Evolutionary conservation across 2,797 vertebrate species (phyloP).

Genomic region (Girardinus metallicus): DNA sequence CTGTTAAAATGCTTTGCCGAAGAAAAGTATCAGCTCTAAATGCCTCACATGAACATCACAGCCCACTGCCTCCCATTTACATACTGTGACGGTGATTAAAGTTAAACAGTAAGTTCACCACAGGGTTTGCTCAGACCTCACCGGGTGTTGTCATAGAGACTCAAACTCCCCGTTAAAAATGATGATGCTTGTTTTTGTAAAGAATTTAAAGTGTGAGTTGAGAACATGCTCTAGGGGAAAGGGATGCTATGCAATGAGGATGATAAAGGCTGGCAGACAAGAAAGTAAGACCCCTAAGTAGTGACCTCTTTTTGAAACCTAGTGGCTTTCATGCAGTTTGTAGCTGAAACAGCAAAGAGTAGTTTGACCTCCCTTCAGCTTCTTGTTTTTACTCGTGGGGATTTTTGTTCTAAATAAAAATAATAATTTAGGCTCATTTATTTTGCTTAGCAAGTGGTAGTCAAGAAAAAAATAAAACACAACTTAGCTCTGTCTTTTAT

Average conservation of each 20-base stretch:
- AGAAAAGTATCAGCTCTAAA: not conserved
- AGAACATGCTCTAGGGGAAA: constrained; percentile 8
- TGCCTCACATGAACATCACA: not conserved
- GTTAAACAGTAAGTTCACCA: constrained; percentile 32
- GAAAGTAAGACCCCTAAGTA: constrained; percentile 25
- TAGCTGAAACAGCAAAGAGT: not conserved
- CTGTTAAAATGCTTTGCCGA: constrained; percentile 6
- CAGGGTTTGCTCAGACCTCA: constrained; percentile 22
- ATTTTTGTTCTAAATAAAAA: not conserved
- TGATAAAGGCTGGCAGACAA: constrained; percentile 41
- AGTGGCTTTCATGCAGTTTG: constrained; percentile 11
- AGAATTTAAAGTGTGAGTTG: constrained; percentile 21
- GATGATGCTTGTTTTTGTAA: constrained; percentile 21
- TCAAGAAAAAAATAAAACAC: not conserved
- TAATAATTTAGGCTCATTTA: not conserved
- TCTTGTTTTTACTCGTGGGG: not conserved
- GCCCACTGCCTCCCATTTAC: constrained; percentile 17
- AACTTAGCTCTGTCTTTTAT: not conserved
- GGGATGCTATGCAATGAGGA: constrained; percentile 12
- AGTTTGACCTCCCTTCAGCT: not conserved
- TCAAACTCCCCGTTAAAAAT: constrained; percentile 18
- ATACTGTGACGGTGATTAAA: constrained; percentile 30
- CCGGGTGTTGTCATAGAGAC: constrained; percentile 18
- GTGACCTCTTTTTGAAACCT: constrained; percentile 16
- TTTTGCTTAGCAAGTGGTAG: not conserved